These are phyloP conservation scores for Parthenolecanium corni DNA, from an alignment of 2,888 invertebrate species.

Conservation along the genomic window DNA sequence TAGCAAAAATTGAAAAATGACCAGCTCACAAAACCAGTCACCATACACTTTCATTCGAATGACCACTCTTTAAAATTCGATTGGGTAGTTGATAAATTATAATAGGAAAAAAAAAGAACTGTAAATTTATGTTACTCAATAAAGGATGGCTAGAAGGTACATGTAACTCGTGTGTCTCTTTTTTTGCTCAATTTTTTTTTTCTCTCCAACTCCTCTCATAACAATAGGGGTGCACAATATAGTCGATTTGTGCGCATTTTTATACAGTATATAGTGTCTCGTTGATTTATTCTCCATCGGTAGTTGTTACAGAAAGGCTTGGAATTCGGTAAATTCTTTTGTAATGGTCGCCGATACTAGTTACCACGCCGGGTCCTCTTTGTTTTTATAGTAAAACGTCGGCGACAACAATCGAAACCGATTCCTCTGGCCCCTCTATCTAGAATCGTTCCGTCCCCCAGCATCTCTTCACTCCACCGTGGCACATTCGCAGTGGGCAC, in stretches of 20 bases:
- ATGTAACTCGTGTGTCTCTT: background rate
- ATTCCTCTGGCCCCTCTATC: background rate
- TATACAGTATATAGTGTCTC: conserved; percentile 24
- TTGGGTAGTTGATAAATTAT: too few relatives aligned
- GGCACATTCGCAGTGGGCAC: background rate
- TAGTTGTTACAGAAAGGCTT: conserved; percentile 27
- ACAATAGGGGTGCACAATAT: conserved; percentile 24
- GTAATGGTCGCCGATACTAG: conserved; percentile 28
- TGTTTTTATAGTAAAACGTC: conserved; percentile 13
- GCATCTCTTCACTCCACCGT: too few relatives aligned
- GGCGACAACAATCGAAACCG: conserved; percentile 25
- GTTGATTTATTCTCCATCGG: conserved; percentile 27
- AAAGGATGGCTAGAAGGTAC: background rate
- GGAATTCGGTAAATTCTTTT: conserved; percentile 29
- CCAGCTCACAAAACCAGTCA: too few relatives aligned
- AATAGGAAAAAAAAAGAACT: conserved; percentile 7
- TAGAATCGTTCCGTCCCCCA: background rate
- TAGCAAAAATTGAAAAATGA: too few relatives aligned
- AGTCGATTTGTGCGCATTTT: conserved; percentile 20
- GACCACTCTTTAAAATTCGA: too few relatives aligned
- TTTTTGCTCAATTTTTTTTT: background rate
- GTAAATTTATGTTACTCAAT: conserved; percentile 12
- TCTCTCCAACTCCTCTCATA: background rate
- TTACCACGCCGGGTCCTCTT: conserved; percentile 18
- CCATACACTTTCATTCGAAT: too few relatives aligned